A percentile compares a stretch with the other conserved stretches of the same genome.
These are phyloP conservation scores for Masticophis lateralis DNA, from an alignment of 2,797 vertebrate genomes.

Conservation along the genomic window DNA sequence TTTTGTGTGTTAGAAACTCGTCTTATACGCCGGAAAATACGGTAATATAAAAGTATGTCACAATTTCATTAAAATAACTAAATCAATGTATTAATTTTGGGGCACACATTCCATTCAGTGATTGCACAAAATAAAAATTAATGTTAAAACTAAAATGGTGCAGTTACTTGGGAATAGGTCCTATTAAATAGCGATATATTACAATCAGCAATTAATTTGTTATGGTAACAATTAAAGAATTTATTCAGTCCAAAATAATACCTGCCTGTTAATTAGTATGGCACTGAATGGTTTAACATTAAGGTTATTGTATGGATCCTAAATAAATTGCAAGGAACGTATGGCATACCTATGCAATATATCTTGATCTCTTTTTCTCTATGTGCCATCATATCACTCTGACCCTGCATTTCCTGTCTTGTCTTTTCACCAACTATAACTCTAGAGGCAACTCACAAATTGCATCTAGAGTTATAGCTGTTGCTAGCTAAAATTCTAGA, in stretches of 20 bases:
- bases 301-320: background rate
- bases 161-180: background rate
- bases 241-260: background rate
- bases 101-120: background rate
- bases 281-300: background rate
- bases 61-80: background rate
- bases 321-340: background rate
- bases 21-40: too few species aligned
- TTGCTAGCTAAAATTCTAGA: background rate
- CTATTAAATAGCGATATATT: background rate
- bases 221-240: background rate
- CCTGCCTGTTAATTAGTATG: background rate
- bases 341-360: background rate
- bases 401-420: background rate
- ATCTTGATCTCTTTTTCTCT: background rate
- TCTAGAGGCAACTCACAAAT: background rate
- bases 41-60: background rate
- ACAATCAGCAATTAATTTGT: background rate
- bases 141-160: background rate
- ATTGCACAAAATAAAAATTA: background rate
- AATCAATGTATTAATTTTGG: background rate
- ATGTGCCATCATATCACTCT: background rate
- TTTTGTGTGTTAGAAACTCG: too few species aligned
- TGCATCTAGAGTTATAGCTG: background rate
- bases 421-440: background rate